Base-by-base conservation (phyloP, 2,888 invertebrate species). In the Hylaea fasciaria region DNA sequence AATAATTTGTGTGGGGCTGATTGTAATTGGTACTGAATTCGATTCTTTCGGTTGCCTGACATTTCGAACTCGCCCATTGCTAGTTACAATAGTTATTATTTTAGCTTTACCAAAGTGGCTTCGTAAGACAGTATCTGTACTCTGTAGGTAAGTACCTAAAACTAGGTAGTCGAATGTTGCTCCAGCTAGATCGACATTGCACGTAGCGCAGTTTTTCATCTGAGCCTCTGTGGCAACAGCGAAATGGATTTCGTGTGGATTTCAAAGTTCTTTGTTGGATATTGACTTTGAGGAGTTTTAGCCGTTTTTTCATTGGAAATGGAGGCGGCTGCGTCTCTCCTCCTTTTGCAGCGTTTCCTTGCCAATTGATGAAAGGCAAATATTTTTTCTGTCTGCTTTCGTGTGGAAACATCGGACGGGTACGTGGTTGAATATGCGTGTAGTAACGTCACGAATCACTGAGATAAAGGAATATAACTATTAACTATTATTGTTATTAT, bases 221-320 rank as follows among this genome's bases (percentile, higher is more conserved):
- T 68, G 64, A 64, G 64, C 71, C 67, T 39, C 65, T 72, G 76
- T 62, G 71, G 73, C 66, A 68, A 64, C 66, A 66, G 65, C 69
- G 72, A 78, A 81, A 81, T 81, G 78, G 80, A 77, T 78, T 80
- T 72, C 66, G 70, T 70, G 72, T 76, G 75, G 74, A 69, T 77
- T 75, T 72, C 76, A 71, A 69, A 70, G 64, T 74, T 73, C 76
- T 80, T 76, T 80, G 76, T 75, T 44, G 62, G 63, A 68, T 76
- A 78, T 76, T 78, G 78, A 78, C 76, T 76, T 78, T 77, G 66
- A 71, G 71, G 72, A 66, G 63, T 59, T 52, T 52, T 52, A 41
- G 14, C 46, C 60, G 71, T 74, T 78, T 70, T 64, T 69, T 59
- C 67, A 66, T 68, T 70, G 61, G 58, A 12, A 41, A 56, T 57